Conservation (phyloP, 2,888 invertebrate genomes). For the Acronicta alni region DNA sequence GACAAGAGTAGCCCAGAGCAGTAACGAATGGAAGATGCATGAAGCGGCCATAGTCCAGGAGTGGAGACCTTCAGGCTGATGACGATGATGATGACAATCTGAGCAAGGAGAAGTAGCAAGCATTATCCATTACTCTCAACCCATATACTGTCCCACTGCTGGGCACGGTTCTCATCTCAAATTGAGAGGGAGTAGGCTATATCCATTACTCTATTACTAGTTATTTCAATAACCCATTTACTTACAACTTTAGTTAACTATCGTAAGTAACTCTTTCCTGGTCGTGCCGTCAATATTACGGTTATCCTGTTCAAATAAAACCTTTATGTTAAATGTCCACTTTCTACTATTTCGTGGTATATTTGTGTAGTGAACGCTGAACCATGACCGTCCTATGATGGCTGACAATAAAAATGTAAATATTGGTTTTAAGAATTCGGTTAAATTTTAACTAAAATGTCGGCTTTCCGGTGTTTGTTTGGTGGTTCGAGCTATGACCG, state of each 20-base stretch:
- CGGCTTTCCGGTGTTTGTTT: slow-evolving; percentile 45
- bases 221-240: neutral
- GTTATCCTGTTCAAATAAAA: slow-evolving; percentile 45
- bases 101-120: no score
- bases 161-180: no score
- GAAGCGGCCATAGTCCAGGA: no score
- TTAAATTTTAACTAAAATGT: slow-evolving; percentile 73
- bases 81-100: no score
- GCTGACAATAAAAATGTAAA: slow-evolving; percentile 76
- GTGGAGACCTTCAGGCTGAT: no score
- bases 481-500: slow-evolving; percentile 8
- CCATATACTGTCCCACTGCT: no score
- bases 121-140: no score
- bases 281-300: slow-evolving; percentile 18
- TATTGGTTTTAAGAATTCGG: slow-evolving; percentile 77
- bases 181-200: no score
- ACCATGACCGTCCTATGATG: slow-evolving; percentile 44
- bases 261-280: slow-evolving; percentile 4
- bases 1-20: no score
- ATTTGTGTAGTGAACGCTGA: slow-evolving; percentile 8
- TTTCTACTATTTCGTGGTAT: slow-evolving; percentile 19
- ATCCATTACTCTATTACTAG: no score
- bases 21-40: no score
- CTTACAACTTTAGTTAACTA: slow-evolving; percentile 1
- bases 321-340: slow-evolving; percentile 30